Base-by-base conservation (phyloP, 2,113 vertebrate genomes). In the Rhineura floridana region DNA sequence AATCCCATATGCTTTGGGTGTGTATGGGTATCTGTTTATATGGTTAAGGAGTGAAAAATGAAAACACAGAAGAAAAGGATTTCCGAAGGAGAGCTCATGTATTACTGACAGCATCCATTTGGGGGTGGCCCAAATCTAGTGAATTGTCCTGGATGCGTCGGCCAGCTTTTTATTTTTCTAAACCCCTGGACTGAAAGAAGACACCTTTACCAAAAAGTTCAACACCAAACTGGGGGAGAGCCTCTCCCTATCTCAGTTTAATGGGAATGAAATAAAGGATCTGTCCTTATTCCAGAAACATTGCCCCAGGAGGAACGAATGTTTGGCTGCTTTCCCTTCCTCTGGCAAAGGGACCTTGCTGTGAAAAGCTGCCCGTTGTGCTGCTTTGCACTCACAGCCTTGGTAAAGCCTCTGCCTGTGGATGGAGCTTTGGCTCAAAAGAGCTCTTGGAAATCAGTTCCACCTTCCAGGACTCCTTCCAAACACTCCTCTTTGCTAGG, bases 361-460 rank as follows among this genome's bases (percentile, higher is more conserved):
- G 42, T 30, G 55, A 63, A 50, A 46, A 75, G 42, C 23, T 76
- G 62, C 46, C 30, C 3, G 11, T 76, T 77, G 70, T 83, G n/a
- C 28, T 63, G 42, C 44, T 63, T 83, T 88, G 52, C 30, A 46
- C 52, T 72, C 30, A 6, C 67, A 39, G 63, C 72, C 46, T 52
- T 55, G 75, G 81, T 36, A 52, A 67, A 88, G 81, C 33, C 46
- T 67, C 72, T 88, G 76, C 82, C 80, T 67, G n/a, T 83, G 62
- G 70, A 77, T 67, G 46, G 30, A 52, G 55, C 55, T 77, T 65
- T 83, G 81, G 80, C 81, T 76, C 44, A 83, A 65, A 67, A 23
- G 59, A 52, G 59, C n/a, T 67, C 36, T 30, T 83, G 80, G 80
- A 88, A 88, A 88, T 88, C 87, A 83, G 69, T 76, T 77, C 72